A percentile compares a stretch with the other conserved stretches of the same genome.
These are phyloP conservation scores for Corythaixoides concolor DNA, from an alignment of 2,113 vertebrate species.

Conservation along the genomic window DNA sequence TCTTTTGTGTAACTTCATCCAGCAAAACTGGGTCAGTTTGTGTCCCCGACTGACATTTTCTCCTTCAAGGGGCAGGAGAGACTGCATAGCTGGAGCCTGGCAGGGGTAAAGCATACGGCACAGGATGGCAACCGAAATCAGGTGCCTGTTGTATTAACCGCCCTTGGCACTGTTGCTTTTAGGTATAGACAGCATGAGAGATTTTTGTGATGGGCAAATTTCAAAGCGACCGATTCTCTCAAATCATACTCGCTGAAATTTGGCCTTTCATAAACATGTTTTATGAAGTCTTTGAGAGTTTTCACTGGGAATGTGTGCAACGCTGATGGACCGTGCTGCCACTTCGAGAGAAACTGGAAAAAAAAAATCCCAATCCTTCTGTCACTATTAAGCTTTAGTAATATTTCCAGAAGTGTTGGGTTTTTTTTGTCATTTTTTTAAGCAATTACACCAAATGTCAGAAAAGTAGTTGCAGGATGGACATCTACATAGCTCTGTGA, in stretches of 20 bases:
- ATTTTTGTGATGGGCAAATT: background rate
- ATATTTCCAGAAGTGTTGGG: background rate
- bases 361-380: background rate
- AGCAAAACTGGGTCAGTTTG: background rate
- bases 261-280: background rate
- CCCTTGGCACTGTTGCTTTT: fast-evolving
- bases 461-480: background rate
- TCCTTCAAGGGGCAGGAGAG: background rate
- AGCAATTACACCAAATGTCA: background rate
- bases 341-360: background rate
- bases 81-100: background rate
- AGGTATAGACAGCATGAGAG: background rate
- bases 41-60: background rate
- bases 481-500: background rate
- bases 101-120: background rate
- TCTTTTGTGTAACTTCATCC: background rate
- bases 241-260: background rate
- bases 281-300: background rate
- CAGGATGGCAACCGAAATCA: background rate
- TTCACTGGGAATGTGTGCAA: background rate
- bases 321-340: background rate
- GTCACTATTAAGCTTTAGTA: background rate
- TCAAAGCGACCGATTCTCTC: background rate
- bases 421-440: background rate
- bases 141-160: background rate